Percentiles rank a stretch among this genome's conserved stretches.
Conservation (phyloP, 2,888 invertebrate genomes). For the Chesias legatella region DNA sequence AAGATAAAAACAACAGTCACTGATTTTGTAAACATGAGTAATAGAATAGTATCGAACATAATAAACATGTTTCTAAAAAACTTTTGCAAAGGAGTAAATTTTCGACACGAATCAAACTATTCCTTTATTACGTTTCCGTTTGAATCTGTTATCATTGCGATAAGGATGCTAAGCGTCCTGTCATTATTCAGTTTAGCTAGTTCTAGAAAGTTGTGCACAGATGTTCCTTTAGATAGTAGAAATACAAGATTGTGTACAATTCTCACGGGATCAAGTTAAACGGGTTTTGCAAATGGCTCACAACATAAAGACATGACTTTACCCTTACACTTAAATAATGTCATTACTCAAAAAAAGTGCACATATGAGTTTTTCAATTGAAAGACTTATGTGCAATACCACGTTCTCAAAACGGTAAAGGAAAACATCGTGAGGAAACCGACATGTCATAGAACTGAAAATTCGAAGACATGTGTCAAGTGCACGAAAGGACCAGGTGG, state of each 20-base stretch:
- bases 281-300: conserved; percentile 24
- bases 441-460: no score
- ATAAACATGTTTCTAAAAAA: no score
- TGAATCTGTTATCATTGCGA: background rate
- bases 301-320: conserved; percentile 15
- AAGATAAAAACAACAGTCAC: no score
- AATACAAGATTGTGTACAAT: conserved; percentile 25
- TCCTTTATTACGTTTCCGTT: background rate
- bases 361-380: background rate
- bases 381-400: no score
- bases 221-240: conserved; percentile 22
- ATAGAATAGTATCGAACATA: no score
- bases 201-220: conserved; percentile 23
- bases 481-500: no score
- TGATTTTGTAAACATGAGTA: no score
- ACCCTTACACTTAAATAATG: conserved; percentile 14
- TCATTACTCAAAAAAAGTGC: background rate
- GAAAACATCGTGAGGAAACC: no score
- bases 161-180: background rate
- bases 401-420: no score
- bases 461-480: no score
- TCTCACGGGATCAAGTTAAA: conserved; percentile 26
- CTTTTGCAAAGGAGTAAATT: no score
- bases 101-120: no score
- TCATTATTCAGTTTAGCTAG: conserved; percentile 14